phyloP scores from a whole-genome alignment of 2,797 vertebrate genomes.

The Pteropus rufus region DNA sequence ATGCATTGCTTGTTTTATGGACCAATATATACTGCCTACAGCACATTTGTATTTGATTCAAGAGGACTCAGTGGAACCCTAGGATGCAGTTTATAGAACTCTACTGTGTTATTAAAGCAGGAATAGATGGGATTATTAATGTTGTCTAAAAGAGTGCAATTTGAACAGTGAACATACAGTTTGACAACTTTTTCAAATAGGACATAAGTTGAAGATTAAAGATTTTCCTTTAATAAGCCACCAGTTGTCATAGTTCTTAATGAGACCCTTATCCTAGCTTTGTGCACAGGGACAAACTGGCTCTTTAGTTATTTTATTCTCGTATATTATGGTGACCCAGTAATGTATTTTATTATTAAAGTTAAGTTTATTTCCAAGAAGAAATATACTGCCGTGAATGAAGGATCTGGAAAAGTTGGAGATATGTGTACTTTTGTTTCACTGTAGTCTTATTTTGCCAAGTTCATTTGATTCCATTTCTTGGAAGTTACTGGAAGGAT shows the following conservation, averaged over 20 bases:
- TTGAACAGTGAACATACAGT: background rate
- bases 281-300: background rate
- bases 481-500: constrained; percentile 22
- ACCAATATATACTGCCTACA: background rate
- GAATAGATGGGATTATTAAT: background rate
- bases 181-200: background rate
- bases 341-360: background rate
- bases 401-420: background rate
- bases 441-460: background rate
- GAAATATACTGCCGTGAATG: background rate
- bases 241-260: background rate
- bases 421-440: background rate
- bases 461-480: constrained; percentile 15
- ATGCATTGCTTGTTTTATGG: background rate
- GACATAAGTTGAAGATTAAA: background rate
- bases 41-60: background rate
- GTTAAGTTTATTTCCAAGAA: constrained; percentile 39
- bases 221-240: background rate
- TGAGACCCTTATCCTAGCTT: background rate
- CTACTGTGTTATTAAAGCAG: background rate
- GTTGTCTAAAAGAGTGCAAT: background rate
- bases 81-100: background rate
- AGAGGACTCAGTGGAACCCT: background rate
- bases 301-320: background rate
- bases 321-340: background rate